These are phyloP conservation scores for Congeria kusceri DNA, from an alignment of 2,888 invertebrate species.

Conservation along the genomic window DNA sequence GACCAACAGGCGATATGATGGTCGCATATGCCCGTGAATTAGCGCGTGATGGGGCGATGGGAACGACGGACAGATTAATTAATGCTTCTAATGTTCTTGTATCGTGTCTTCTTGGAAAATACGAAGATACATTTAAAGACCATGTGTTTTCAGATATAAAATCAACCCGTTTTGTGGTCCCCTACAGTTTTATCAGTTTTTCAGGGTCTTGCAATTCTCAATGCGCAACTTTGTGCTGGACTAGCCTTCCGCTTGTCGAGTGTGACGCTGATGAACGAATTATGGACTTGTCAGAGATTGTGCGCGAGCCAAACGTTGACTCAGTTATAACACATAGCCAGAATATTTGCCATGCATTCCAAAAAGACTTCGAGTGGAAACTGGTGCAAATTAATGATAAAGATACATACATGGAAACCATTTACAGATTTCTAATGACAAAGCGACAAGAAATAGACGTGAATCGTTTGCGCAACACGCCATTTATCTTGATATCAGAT, in stretches of 20 bases:
- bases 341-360: slow-evolving; percentile 32
- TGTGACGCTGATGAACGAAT: background rate
- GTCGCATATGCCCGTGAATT: slow-evolving; percentile 21
- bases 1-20: slow-evolving; percentile 29
- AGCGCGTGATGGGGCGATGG: background rate
- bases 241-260: slow-evolving; percentile 13
- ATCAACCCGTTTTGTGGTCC: slow-evolving; percentile 35
- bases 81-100: slow-evolving; percentile 2
- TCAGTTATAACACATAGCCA: slow-evolving; percentile 41
- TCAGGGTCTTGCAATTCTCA: slow-evolving; percentile 2
- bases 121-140: background rate
- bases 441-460: background rate
- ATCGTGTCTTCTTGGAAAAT: background rate
- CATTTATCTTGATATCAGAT: slow-evolving; percentile 25
- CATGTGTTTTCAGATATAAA: slow-evolving; percentile 24
- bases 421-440: slow-evolving; percentile 17
- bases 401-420: slow-evolving; percentile 9
- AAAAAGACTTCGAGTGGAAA: slow-evolving; percentile 1
- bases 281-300: slow-evolving; percentile 15
- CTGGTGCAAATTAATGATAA: background rate
- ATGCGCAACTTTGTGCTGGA: slow-evolving; percentile 28
- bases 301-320: slow-evolving; percentile 2
- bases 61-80: background rate
- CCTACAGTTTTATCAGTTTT: slow-evolving; percentile 35
- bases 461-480: slow-evolving; percentile 17